Evolutionary conservation across 2,797 vertebrate genomes (phyloP).

Genomic region (Xiphorhynchus erythropygius): DNA sequence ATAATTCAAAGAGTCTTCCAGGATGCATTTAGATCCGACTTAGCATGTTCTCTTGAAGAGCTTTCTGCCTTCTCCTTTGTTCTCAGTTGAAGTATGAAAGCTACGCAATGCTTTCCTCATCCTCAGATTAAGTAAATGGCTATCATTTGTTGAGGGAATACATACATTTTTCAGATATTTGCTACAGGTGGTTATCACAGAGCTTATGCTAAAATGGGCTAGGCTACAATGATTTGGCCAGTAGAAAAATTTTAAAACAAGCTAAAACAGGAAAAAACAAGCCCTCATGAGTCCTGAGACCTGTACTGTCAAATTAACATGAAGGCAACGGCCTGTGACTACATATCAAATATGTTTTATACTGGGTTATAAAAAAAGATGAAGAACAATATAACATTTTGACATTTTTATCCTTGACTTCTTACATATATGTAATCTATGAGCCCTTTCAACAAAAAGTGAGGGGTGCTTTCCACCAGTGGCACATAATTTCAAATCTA

Average conservation of each 20-base stretch:
- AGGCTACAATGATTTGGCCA: not conserved
- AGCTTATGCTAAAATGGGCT: not conserved
- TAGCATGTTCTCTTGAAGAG: not conserved
- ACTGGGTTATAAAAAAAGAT: not conserved
- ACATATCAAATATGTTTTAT: not conserved
- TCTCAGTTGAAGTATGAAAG: not conserved
- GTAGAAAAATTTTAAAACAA: not conserved
- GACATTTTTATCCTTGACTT: not conserved
- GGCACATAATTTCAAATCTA: not conserved
- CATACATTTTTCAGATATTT: not conserved
- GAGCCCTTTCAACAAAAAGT: not conserved
- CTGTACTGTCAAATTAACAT: not conserved
- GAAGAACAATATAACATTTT: not conserved
- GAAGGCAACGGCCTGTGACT: not conserved
- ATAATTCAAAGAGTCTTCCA: not conserved
- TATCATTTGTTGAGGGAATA: not conserved
- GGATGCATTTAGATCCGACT: not conserved
- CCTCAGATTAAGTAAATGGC: not conserved
- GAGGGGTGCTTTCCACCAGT: not conserved
- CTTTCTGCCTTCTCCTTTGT: not conserved
- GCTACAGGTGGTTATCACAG: not conserved
- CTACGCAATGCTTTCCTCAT: not conserved
- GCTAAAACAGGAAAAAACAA: not conserved
- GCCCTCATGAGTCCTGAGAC: not conserved
- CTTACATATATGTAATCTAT: not conserved